phyloP scores from a whole-genome alignment of 2,113 vertebrate genomes.

The Phaethon lepturus region DNA sequence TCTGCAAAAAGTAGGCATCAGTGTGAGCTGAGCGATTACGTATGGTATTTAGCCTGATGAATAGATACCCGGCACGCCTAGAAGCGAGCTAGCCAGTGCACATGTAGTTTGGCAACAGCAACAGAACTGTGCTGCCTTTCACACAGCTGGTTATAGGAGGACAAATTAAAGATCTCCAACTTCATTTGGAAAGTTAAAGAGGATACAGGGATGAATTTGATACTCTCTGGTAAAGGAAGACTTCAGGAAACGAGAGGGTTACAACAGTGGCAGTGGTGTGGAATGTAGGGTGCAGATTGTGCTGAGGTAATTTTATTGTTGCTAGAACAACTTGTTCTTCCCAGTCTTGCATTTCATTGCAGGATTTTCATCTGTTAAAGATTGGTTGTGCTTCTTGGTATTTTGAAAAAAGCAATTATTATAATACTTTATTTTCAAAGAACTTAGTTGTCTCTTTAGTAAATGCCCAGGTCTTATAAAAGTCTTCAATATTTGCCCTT shows the following conservation, averaged over 20 bases:
- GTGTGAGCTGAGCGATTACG: not conserved
- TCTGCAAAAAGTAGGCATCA: not conserved
- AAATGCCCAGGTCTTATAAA: not conserved
- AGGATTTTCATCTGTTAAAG: not conserved
- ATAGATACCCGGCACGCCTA: fast-evolving
- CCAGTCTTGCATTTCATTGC: not conserved
- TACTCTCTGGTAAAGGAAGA: not conserved
- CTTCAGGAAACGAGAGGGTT: not conserved
- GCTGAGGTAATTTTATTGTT: not conserved
- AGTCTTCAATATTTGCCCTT: not conserved
- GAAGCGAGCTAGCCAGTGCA: not conserved
- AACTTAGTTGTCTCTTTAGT: not conserved
- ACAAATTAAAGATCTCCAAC: not conserved
- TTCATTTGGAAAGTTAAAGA: not conserved
- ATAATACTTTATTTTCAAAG: not conserved
- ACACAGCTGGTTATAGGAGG: not conserved
- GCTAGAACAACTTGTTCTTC: not conserved
- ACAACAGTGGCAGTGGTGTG: not conserved
- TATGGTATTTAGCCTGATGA: not conserved
- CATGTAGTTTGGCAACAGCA: not conserved
- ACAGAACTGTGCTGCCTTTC: not conserved
- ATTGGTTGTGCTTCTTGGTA: not conserved
- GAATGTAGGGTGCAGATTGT: not conserved
- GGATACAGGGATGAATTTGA: not conserved
- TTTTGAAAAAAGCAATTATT: not conserved